These are phyloP conservation scores for Caerostris extrusa DNA, from an alignment of 1,140 invertebrate genomes.

Conservation along the genomic window DNA sequence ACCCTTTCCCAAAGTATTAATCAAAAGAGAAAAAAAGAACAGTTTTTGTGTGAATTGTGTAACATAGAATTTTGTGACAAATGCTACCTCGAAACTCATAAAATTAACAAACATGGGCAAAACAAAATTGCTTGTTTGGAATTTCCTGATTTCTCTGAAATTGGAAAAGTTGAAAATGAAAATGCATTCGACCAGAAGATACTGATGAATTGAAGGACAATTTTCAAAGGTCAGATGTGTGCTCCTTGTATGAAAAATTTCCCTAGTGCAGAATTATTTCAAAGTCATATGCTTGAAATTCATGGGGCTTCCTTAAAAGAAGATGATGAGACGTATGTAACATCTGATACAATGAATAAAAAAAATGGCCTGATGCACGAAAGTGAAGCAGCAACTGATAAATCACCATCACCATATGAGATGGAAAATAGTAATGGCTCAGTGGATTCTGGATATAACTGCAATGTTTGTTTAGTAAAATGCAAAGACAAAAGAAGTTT, in stretches of 20 bases:
- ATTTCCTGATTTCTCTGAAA: constrained; percentile 61
- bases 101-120: constrained; percentile 83
- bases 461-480: constrained; percentile 59
- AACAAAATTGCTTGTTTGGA: constrained; percentile 25
- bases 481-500: constrained; percentile 54
- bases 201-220: constrained; percentile 37
- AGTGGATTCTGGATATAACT: constrained; percentile 42
- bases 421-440: constrained; percentile 66
- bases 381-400: constrained; percentile 11
- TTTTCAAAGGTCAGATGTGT: constrained; percentile 70
- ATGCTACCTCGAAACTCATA: constrained; percentile 85
- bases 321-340: constrained; percentile 45
- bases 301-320: constrained; percentile 73
- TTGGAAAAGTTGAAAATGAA: constrained; percentile 62
- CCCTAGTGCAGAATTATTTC: constrained; percentile 70
- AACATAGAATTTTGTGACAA: constrained; percentile 85
- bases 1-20: constrained; percentile 36
- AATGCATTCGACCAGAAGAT: constrained; percentile 27
- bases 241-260: constrained; percentile 76
- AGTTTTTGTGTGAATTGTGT: constrained; percentile 83
- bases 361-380: constrained; percentile 49
- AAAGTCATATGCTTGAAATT: constrained; percentile 72
- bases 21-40: constrained; percentile 79
- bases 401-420: constrained; percentile 26
- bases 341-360: constrained; percentile 21